Evolutionary conservation across 2,888 invertebrate genomes (phyloP), one percentile per base, ranked within the genome.

Genomic region (Ecliptopera silaceata): DNA sequence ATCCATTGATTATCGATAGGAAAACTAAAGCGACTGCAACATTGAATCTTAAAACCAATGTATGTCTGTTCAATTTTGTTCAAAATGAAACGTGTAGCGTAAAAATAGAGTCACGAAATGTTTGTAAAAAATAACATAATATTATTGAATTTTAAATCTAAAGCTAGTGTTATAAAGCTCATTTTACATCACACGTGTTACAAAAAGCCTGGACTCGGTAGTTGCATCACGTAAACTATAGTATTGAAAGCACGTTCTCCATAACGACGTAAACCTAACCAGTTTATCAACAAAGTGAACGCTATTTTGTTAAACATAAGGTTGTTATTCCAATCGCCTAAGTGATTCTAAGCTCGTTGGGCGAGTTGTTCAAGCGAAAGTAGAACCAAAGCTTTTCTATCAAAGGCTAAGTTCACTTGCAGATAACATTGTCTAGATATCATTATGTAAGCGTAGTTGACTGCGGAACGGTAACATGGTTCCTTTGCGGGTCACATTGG

Each of bases 191-290:
- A 48, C 18, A 39, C 31, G 6, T 41, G 39, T 31, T 29, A 39
- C 26, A 18, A 29, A 31, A 17, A 12, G 65, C 68, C 75, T 70
- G 68, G 74, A 51, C 56, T 84, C 80, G 70, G 79, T 84, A 86
- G 83, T 87, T 86, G 80, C 82, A 86, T 88, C 88, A 86, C 85
- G 86, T 87, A 87, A 85, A 84, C 83, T 72, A 83, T 84, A 82
- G 77, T 73, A 79, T 70, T 73, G 66, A 65, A 71, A 58, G 57
- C 67, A 59, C 57, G 61, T 65, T 59, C 64, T 67, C 66, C 12
- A 72, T 70, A 77, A 74, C 57, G 71, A 59, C 72, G 61, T 78
- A 80, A 66, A 62, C 57, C 46, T 34, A 53, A 44, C 26, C 44
- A 48, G 43, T 45, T 55, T 47, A 46, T 56, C 65, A 59, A 56